Evolutionary conservation across 2,888 invertebrate genomes (phyloP), one percentile per base, ranked within the genome.

Genomic region (Diaprepes abbreviatus): DNA sequence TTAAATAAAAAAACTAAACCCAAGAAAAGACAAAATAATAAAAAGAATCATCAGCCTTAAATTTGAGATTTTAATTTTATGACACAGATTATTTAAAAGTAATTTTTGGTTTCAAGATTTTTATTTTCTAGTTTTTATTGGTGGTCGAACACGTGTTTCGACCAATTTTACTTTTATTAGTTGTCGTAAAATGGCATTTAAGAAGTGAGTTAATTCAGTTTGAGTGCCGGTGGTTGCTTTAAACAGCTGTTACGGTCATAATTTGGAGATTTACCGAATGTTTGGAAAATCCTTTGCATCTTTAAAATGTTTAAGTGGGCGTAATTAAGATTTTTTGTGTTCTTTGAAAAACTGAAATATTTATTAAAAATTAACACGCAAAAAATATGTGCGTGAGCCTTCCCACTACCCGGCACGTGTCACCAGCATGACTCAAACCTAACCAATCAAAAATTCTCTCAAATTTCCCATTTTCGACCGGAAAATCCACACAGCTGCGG

Each of bases 401-500:
- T 24, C 35, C 35, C n/a, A n/a, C 10, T 9, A 5, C 24, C 24
- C 16, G 31, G 3, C 58, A 58, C 58, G 58, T 58, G 58, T 28
- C 36, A 28, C 28, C 38, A 38, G 6, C 24, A 58, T 58, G 58
- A 58, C 58, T 58, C 58, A 58, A 12, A 40, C n/a, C 33, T 24
- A n/a, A 19, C 58, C 31, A 58, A 43, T 43, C 58, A 31, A 31
- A 62, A 38, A 62, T 14, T 52, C 21, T 45, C 67, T 68, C 63
- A 19, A 68, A 68, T 68, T 68, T 68, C 68, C 68, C 57, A 63
- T 68, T 68, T 68, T 43, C 68, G 24, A 57, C 63, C 63, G 68
- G 68, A 68, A 68, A 68, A 68, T 68, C 68, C 63, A 57, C 63
- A 36, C 69, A 69, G 70, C 70, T 70, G 70, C 70, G 70, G 70